These are phyloP conservation scores for Achlya flavicornis DNA, from an alignment of 2,888 invertebrate genomes.

Conservation along the genomic window DNA sequence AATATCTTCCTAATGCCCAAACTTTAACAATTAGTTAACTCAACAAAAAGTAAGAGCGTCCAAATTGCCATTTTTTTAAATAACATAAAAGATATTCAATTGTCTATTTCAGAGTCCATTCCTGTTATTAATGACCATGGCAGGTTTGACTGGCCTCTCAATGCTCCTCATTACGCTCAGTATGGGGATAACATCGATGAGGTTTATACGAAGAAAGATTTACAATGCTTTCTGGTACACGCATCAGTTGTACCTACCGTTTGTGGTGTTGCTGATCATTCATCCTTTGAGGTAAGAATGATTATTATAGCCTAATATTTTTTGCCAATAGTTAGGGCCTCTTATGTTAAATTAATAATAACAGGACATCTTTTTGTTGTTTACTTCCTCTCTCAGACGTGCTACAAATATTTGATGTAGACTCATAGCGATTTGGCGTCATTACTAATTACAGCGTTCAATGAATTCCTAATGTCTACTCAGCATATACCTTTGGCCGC, in stretches of 20 bases:
- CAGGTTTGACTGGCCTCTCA: slow-evolving; percentile 76
- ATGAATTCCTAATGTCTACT: not conserved
- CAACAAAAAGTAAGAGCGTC: not conserved
- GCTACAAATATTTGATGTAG: not conserved
- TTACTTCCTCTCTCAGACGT: not conserved
- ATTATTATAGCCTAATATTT: not conserved
- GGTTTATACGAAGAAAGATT: slow-evolving; percentile 66
- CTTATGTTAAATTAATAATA: slow-evolving; percentile 10
- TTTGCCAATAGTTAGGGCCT: too few relatives aligned
- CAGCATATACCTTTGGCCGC: not conserved
- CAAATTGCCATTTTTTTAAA: not conserved
- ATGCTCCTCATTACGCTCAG: slow-evolving; percentile 73
- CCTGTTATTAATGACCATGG: slow-evolving; percentile 57
- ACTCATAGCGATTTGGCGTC: not conserved
- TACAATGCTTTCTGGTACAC: slow-evolving; percentile 83
- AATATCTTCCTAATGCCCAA: too few relatives aligned
- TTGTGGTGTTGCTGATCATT: slow-evolving; percentile 75
- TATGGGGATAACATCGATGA: slow-evolving; percentile 74
- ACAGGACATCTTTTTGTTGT: not conserved
- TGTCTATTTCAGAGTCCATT: slow-evolving; percentile 65
- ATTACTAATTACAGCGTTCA: not conserved
- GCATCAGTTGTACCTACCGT: slow-evolving; percentile 77
- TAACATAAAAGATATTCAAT: not conserved
- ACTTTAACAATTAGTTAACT: too few relatives aligned
- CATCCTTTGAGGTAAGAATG: slow-evolving; percentile 80